A percentile compares a stretch with the other conserved stretches of the same genome.
Evolutionary conservation across 2,888 invertebrate genomes (phyloP).

Genomic region (Andricus curvator): DNA sequence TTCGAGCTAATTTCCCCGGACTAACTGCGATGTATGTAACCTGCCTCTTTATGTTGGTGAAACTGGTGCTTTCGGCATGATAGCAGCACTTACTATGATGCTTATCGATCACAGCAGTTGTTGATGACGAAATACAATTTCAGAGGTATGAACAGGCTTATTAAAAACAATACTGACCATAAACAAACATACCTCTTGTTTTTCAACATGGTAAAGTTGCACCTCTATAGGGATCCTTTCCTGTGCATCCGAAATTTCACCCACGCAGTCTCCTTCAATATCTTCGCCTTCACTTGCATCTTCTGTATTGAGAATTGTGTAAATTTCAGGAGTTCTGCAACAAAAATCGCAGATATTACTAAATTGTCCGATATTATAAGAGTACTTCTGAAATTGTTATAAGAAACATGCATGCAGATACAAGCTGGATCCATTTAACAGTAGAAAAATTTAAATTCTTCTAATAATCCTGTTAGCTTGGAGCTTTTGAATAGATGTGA

Average conservation of each 20-base stretch:
- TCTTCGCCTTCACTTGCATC: conserved; percentile 77
- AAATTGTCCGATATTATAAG: not conserved
- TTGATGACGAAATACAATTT: not conserved
- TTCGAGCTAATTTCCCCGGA: too few relatives aligned
- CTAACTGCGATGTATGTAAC: too few relatives aligned
- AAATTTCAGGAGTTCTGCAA: conserved; percentile 71
- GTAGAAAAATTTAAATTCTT: too few relatives aligned
- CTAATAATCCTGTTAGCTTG: too few relatives aligned
- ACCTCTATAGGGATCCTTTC: conserved; percentile 67
- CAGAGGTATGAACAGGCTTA: not conserved
- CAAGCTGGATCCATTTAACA: too few relatives aligned
- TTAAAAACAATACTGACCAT: not conserved
- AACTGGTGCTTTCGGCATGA: too few relatives aligned
- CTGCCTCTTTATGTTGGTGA: too few relatives aligned
- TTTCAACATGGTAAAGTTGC: conserved; percentile 65
- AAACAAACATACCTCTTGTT: conserved; percentile 70
- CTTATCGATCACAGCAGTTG: too few relatives aligned
- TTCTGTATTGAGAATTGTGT: conserved; percentile 74
- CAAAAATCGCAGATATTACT: not conserved
- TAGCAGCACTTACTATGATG: too few relatives aligned
- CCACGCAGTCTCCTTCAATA: conserved; percentile 68
- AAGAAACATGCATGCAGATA: not conserved
- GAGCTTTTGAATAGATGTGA: too few relatives aligned
- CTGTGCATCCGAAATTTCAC: conserved; percentile 69
- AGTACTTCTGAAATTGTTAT: not conserved